Percentiles rank a stretch among this genome's conserved stretches.
phyloP scores from a whole-genome alignment of 2,113 vertebrate species.

The Steatornis caripensis region DNA sequence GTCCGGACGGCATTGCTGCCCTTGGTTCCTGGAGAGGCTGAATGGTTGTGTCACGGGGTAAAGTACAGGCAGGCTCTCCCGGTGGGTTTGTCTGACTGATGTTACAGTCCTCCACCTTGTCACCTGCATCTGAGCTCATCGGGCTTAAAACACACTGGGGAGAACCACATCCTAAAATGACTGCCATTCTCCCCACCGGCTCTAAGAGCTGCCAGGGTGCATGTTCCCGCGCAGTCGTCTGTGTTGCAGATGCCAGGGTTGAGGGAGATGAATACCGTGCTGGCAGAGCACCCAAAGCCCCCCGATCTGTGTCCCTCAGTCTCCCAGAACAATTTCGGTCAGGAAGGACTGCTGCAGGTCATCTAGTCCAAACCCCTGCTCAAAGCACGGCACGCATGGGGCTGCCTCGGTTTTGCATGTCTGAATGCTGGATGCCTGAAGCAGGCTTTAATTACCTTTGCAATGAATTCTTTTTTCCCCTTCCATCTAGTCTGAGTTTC shows the following conservation, averaged over 20 bases:
- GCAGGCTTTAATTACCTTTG: not conserved
- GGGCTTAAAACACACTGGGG: not conserved
- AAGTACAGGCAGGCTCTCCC: not conserved
- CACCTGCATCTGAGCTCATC: not conserved
- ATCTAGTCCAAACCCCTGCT: not conserved
- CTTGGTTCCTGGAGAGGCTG: not conserved
- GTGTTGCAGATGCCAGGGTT: not conserved
- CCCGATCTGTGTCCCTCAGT: not conserved
- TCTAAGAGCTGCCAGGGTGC: not conserved
- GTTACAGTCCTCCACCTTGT: not conserved
- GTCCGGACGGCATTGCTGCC: not conserved
- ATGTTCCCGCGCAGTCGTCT: rapidly evolving
- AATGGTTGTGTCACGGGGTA: not conserved
- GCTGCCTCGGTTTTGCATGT: not conserved
- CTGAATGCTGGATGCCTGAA: not conserved
- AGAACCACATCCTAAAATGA: rapidly evolving
- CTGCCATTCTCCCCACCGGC: not conserved
- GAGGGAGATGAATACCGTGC: rapidly evolving
- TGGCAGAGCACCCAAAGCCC: not conserved
- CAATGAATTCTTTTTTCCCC: not conserved
- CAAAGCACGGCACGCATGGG: not conserved
- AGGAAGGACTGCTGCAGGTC: not conserved
- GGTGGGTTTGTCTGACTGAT: rapidly evolving
- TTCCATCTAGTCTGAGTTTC: not conserved
- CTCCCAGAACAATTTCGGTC: not conserved